These are phyloP conservation scores for Drosophila yakuba DNA, from an alignment of 1,140 invertebrate genomes.

Conservation along the genomic window DNA sequence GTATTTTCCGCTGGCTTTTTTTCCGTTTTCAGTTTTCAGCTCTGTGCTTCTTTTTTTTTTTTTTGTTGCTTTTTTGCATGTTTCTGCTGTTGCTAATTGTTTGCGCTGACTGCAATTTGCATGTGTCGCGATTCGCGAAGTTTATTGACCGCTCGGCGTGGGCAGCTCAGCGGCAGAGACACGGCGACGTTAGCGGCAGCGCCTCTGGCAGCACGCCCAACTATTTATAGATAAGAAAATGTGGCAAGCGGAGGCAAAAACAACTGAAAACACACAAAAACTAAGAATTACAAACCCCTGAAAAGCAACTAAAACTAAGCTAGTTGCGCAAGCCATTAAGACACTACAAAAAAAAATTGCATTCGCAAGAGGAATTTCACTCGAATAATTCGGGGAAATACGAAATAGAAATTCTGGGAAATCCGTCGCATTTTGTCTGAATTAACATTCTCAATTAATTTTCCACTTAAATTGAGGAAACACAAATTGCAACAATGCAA, in stretches of 20 bases:
- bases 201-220: slow-evolving; percentile 57
- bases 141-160: slow-evolving; percentile 76
- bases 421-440: not conserved
- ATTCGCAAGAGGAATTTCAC: slow-evolving; percentile 1
- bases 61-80: slow-evolving; percentile 62
- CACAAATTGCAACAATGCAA: not conserved
- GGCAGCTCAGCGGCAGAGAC: slow-evolving; percentile 54
- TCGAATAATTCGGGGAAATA: slow-evolving; percentile 13
- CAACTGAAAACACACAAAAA: slow-evolving; percentile 18
- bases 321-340: slow-evolving; percentile 40
- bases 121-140: slow-evolving; percentile 73
- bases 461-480: not conserved
- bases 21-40: slow-evolving; percentile 31
- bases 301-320: slow-evolving; percentile 27
- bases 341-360: slow-evolving; percentile 34
- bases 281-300: not conserved
- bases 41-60: slow-evolving; percentile 59
- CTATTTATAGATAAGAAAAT: slow-evolving; percentile 83
- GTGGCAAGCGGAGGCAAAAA: slow-evolving; percentile 66
- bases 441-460: not conserved
- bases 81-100: slow-evolving; percentile 53
- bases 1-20: slow-evolving; percentile 30
- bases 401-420: slow-evolving; percentile 2
- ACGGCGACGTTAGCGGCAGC: not conserved
- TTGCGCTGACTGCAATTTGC: slow-evolving; percentile 71